Percentiles rank a stretch among this genome's conserved stretches.
phyloP scores from a whole-genome alignment of 2,113 vertebrate species.

The Puma concolor region DNA sequence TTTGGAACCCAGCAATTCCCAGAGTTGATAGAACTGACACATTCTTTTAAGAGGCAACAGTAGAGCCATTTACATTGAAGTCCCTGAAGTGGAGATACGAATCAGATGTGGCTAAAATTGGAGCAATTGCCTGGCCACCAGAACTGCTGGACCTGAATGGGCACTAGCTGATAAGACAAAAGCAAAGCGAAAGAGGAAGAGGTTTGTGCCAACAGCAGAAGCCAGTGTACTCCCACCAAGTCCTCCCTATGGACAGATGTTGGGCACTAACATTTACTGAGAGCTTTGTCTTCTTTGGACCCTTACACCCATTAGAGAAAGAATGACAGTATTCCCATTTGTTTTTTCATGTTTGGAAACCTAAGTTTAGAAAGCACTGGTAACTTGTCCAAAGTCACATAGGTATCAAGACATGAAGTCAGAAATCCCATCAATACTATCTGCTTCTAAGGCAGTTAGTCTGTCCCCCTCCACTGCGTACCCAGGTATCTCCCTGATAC shows the following conservation, averaged over 20 bases:
- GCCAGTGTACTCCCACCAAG: background rate
- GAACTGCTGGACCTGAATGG: background rate
- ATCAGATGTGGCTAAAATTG: background rate
- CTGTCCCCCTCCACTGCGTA: background rate
- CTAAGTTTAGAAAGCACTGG: background rate
- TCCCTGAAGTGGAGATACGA: background rate
- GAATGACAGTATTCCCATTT: background rate
- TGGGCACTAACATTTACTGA: background rate
- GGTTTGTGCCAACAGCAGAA: background rate
- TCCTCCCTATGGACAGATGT: background rate
- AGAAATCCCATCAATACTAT: background rate
- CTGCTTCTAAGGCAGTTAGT: background rate
- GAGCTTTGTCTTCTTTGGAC: background rate
- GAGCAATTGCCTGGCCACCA: background rate
- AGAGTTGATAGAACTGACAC: background rate
- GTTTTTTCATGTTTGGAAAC: background rate
- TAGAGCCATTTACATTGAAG: background rate
- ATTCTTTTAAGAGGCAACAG: conserved; percentile 16
- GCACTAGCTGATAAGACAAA: background rate
- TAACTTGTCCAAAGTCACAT: background rate
- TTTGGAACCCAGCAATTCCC: conserved; percentile 2
- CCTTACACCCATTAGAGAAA: background rate
- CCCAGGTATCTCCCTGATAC: background rate
- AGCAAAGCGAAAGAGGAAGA: background rate
- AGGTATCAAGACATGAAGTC: background rate